Percentiles rank a stretch among this genome's conserved stretches.
Conservation (phyloP, 1,140 invertebrate species). For the Tetraneura akinire region DNA sequence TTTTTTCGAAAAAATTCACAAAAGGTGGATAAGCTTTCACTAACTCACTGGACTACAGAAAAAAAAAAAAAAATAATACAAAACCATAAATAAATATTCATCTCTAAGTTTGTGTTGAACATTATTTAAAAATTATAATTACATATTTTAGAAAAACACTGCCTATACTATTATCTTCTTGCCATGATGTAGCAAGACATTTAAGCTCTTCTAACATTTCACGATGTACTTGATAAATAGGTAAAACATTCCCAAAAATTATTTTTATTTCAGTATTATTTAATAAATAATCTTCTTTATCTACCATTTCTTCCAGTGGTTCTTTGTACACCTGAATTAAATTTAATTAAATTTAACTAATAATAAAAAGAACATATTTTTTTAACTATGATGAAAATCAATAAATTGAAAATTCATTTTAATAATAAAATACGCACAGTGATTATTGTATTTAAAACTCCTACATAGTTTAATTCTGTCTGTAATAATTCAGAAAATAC, state of each 20-base stretch:
- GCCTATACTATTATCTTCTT: conserved; percentile 82
- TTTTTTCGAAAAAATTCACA: conserved; percentile 96
- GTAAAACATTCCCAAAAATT: conserved; percentile 94
- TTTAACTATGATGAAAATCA: neutral
- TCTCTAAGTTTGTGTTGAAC: neutral
- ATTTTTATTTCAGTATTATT: conserved; percentile 91
- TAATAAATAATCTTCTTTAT: conserved; percentile 73
- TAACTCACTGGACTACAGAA: conserved; percentile 69
- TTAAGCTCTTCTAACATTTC: conserved; percentile 79
- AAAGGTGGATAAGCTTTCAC: conserved; percentile 95
- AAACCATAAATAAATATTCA: conserved; percentile 8
- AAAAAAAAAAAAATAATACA: conserved; percentile 41
- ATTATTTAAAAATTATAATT: conserved; percentile 38
- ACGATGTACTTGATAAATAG: conserved; percentile 89
- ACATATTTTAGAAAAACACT: conserved; percentile 81
- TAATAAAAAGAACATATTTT: neutral
- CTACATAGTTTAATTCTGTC: conserved; percentile 96
- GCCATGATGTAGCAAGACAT: conserved; percentile 73
- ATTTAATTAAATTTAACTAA: conserved; percentile 52
- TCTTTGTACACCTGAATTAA: conserved; percentile 83
- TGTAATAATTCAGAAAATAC: conserved; percentile 92
- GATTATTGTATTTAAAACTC: conserved; percentile 88
- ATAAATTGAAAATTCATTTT: neutral
- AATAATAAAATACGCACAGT: conserved; percentile 67
- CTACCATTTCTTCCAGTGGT: conserved; percentile 83